Base-by-base conservation (phyloP, 2,888 invertebrate species). In the Crepidodera aurea region DNA sequence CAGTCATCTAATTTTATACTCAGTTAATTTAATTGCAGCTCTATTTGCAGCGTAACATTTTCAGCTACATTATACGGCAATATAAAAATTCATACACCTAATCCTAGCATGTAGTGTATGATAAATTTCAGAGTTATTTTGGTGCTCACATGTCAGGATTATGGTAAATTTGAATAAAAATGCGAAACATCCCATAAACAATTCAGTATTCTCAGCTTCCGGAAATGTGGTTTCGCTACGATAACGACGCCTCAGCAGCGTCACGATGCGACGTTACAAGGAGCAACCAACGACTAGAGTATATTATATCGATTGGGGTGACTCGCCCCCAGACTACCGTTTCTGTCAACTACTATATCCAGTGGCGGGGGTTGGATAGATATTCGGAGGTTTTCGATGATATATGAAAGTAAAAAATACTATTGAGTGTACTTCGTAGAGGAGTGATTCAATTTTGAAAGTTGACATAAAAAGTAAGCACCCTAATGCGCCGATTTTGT, bases 171-270 rank as follows among this genome's bases (percentile, higher is more conserved):
- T 42, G 42, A 29, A 27, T 51, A 56, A 56, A 51, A 62, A 56
- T 62, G 56, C 51, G 44, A 62, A 62, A 51, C 61, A 62, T 62
- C 58, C 53, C 58, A 62, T 64, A 55, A 64, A 62, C 64, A 59
- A 63, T 61, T 66, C 54, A 56, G 59, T 44, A 27, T 60, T 62
- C 50, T 12, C 48, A 32, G 56, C 64, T 59, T 59, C 65, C 56
- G 53, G 57, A 53, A 58, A 54, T 54, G 65, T 60, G 62, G 62
- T 57, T 50, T 55, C 32, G 39, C 32, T 37, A 46, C 60, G 65
- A 65, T 65, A 62, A 65, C 60, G 37, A 27, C 51, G 46, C 60
- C 22, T 19, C 53, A 22, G 25, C 46, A 51, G 42, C 42, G 42
- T 29, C 51, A 37, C 37, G 51, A 19, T 25, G 51, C 44, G 44